Evolutionary conservation across 1,140 invertebrate genomes (phyloP), one percentile per base, ranked within the genome.

Genomic region (Hylyphantes graminicola): DNA sequence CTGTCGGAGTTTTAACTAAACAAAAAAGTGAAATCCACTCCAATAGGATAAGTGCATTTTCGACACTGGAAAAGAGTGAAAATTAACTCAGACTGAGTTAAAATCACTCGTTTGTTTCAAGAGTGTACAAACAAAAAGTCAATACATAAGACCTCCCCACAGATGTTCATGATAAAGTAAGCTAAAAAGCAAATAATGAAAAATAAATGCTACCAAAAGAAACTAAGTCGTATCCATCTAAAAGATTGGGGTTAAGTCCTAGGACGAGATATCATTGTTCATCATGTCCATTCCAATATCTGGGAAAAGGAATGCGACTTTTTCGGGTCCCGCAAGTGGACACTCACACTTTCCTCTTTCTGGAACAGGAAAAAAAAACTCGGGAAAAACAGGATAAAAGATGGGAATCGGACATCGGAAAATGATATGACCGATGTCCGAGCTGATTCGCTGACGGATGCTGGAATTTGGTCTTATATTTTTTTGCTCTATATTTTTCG

Each of bases 281-380:
- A 67, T 65, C 76, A 67, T 78, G 76, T 78, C 76, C 76, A 54
- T 55, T 67, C 50, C 59, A 78, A 78, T 78, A 78, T 78, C 76
- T 35, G 35, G n/a, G 17, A n/a, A 4, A 12, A 78, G 53, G 63
- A 65, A 78, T 78, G 76, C 55, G 76, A 78, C 51, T 50, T 65
- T 21, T 11, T 78, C 68, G 15, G n/a, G 19, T 48, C 50, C 17
- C 51, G 63, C 51, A 78, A 78, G 76, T 67, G 76, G 76, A 78
- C 67, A 78, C 76, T 78, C 19, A 54, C 51, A 48, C 63, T 65
- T 67, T 78, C 63, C 35, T 12, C 19, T 67, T 19, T 17, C n/a
- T 3, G 5, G 48, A n/a, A 21, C 35, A 54, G 35, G 12, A 48
- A 48, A 21, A 19, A 53, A 65, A 65, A 78, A 65, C 3, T 2